Percentiles rank a stretch among this genome's conserved stretches.
phyloP scores from a whole-genome alignment of 37 sponge, comb jelly and placozoan species.

The Spongilla lacustris region DNA sequence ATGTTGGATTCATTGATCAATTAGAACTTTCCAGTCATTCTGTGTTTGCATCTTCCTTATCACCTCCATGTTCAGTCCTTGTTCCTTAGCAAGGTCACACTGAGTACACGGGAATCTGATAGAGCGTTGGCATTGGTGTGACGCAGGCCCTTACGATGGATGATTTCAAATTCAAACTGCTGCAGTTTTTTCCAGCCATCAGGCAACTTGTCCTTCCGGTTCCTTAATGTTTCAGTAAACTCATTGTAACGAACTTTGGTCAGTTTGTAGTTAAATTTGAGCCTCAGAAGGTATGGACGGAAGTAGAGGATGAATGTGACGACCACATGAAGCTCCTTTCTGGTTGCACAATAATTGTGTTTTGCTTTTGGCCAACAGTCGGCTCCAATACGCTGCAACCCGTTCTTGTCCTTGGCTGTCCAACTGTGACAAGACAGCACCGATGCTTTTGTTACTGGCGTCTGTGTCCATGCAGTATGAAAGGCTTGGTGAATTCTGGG shows the following conservation, averaged over 20 bases:
- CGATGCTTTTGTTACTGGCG: not conserved
- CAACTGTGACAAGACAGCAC: slow-evolving; percentile 12
- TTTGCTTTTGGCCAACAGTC: slow-evolving; percentile 3
- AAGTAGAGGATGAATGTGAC: slow-evolving; percentile 12
- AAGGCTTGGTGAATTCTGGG: slow-evolving; percentile 11
- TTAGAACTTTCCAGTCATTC: no score
- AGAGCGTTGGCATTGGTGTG: slow-evolving; percentile 37
- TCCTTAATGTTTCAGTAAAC: slow-evolving; percentile 10
- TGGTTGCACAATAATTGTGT: slow-evolving; percentile 19
- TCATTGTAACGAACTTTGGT: slow-evolving; percentile 17
- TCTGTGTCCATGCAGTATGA: slow-evolving; percentile 33
- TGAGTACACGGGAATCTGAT: slow-evolving; percentile 21
- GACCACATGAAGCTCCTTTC: no score
- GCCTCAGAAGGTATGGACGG: not conserved
- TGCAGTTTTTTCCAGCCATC: slow-evolving; percentile 38
- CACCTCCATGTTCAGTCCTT: no score
- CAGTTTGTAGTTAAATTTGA: slow-evolving; percentile 5
- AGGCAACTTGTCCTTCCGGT: slow-evolving; percentile 28
- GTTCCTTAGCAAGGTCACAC: slow-evolving; percentile 10
- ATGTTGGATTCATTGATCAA: not conserved
- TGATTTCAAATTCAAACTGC: slow-evolving; percentile 27
- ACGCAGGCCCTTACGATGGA: slow-evolving; percentile 8
- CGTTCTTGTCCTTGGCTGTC: slow-evolving; percentile 5
- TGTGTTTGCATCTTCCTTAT: no score
- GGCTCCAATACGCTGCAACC: slow-evolving; percentile 9